Conservation (phyloP, 1,140 invertebrate genomes). For the Camponotus pennsylvanicus region DNA sequence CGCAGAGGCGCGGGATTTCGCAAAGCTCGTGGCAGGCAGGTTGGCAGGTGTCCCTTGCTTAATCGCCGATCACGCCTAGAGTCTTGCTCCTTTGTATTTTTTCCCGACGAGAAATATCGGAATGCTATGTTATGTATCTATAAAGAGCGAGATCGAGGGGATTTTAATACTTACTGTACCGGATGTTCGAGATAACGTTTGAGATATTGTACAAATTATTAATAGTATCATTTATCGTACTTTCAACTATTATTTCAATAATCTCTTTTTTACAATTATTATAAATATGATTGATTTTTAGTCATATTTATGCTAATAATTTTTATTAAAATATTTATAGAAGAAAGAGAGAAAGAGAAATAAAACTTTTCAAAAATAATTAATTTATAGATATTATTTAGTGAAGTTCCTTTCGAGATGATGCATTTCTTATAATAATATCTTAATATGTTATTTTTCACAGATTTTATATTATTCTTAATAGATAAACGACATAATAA, state of each 20-base stretch:
- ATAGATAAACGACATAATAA: too few relatives aligned
- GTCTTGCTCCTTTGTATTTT: slow-evolving; percentile 13
- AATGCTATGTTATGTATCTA: neutral
- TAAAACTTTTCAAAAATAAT: too few relatives aligned
- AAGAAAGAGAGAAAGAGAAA: too few relatives aligned
- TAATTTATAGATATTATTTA: too few relatives aligned
- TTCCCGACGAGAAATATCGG: slow-evolving; percentile 12
- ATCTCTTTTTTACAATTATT: neutral
- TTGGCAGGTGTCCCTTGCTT: slow-evolving; percentile 70
- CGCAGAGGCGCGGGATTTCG: slow-evolving; percentile 56
- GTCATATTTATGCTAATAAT: too few relatives aligned
- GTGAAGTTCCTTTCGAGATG: neutral
- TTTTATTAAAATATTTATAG: too few relatives aligned
- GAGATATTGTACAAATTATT: slow-evolving; percentile 4
- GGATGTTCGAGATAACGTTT: neutral
- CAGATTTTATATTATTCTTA: too few relatives aligned
- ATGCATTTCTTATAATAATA: neutral
- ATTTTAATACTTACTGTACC: neutral
- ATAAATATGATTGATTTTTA: too few relatives aligned
- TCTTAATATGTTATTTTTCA: too few relatives aligned
- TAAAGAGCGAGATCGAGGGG: neutral
- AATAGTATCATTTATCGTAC: neutral
- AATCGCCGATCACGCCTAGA: slow-evolving; percentile 48
- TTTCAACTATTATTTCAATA: slow-evolving; percentile 2
- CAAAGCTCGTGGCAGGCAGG: slow-evolving; percentile 46